Evolutionary conservation across 2,113 vertebrate species (phyloP).

Genomic region (Callochromis pleurospilus): DNA sequence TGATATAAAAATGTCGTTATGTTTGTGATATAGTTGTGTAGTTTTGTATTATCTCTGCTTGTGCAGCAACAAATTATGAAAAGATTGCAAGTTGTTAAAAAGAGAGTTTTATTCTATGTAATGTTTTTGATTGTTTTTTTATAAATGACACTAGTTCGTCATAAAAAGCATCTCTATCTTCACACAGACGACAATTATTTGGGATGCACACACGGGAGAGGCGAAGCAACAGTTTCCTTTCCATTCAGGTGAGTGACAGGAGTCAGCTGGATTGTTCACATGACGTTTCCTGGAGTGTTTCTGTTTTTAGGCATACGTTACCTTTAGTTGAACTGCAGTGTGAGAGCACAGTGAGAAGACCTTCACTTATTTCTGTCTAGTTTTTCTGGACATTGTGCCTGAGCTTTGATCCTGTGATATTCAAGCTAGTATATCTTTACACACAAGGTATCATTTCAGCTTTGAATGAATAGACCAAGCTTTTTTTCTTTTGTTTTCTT

Average conservation of each 20-base stretch:
- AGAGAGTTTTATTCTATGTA: background rate
- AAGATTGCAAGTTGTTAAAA: background rate
- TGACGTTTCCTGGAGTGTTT: background rate
- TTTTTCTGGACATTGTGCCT: background rate
- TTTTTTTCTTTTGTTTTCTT: background rate
- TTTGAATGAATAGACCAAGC: background rate
- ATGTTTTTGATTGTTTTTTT: background rate
- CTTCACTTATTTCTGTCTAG: background rate
- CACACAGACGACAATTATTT: conserved; percentile 95
- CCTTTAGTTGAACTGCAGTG: background rate
- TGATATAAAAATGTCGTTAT: rapidly evolving
- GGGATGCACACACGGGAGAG: conserved; percentile 98
- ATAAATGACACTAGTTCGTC: background rate
- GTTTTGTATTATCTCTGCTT: background rate
- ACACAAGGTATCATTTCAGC: background rate
- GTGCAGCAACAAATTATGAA: background rate
- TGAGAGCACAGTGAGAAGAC: background rate
- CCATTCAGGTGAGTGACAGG: conserved; percentile 84
- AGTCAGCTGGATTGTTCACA: background rate
- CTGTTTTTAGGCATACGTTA: background rate
- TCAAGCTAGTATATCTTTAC: background rate
- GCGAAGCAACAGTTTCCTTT: conserved; percentile 99
- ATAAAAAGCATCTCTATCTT: background rate
- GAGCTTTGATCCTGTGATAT: background rate
- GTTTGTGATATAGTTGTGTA: background rate